Base-by-base conservation (phyloP, 1,140 invertebrate species). In the Heliconius hewitsoni region DNA sequence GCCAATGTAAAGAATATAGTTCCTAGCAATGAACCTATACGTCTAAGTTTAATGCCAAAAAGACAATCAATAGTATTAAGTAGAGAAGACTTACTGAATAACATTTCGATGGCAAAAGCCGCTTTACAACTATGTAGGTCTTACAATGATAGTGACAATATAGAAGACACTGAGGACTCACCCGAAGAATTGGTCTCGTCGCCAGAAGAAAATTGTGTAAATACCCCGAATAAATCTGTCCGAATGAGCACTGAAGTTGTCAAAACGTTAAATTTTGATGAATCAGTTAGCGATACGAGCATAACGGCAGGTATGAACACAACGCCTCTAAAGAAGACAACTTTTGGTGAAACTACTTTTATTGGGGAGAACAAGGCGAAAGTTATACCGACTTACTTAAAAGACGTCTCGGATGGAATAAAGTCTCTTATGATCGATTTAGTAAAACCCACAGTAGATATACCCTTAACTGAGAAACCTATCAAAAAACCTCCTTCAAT, bases 381-480 rank as follows among this genome's bases (percentile, higher is more conserved):
- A 82, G 93, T 92, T 19, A 93, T 93, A 37, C 91, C 93, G 0
- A 82, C 81, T 1, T 90, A 87, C 72, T 81, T 92, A 19, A 89
- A 87, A 80, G 90, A 91, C 34, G 88, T 93, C 1, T 87, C 90
- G 0, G 90, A 91, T 71, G 85, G 82, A 9, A 84, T 94, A 8
- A 93, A 94, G 79, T 84, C 86, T n/a, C 80, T 93, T 2, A 93
- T 94, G 90, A 77, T 76, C 8, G 91, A 93, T 84, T 82, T 93
- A 6, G 89, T 93, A 1, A 93, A 94, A 75, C 91, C 91, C 1
- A 82, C 82, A 39, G 81, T 83, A 1, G 93, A 93, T 74, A 79
- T 82, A 2, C 37, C 86, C 37, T 87, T 86, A 0, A 88, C 87
- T n/a, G 85, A 89, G 39, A 23, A 27, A 0, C 52, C 18, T 18